Base-by-base conservation (phyloP, 30 jellyfish, hydroid and myxozoan genomes). In the Phacellophora camtschatica region DNA sequence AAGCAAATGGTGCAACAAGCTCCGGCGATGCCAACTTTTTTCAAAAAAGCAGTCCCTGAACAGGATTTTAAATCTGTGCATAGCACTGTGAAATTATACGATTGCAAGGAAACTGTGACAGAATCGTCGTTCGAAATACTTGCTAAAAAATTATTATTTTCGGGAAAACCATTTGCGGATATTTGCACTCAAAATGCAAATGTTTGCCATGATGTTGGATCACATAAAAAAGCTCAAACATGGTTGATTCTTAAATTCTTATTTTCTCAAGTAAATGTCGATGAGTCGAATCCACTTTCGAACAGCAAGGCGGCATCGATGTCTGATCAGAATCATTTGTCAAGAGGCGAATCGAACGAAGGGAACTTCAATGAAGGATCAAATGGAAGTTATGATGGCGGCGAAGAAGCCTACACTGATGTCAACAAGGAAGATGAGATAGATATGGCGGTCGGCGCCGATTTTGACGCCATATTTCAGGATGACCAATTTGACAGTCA, bases 401-500 rank as follows among this genome's bases (percentile, higher is more conserved):
- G 48, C 16, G 84, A 50, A 12, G 95, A 84, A 33, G 86, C 35
- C 27, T 72, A 65, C 55, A 37, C 95, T 9, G 66, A 48, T 33
- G 67, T 84, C 5, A 62, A 59, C 54, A 84, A 72, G 36, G 83
- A 50, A 8, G 84, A 70, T 50, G 88, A 72, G 48, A 55, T 84
- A 20, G 88, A 64, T 71, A 70, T 84, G 18, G 78, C 70, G 22
- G 89, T 77, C 3, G 98, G 96, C 10, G 96, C 98, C 5, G 98
- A 90, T 49, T 46, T 90, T 5, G 98, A 90, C 41, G 95, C 95
- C 29, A 89, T 84, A 19, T 85, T 77, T 62, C 96, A 88, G 58
- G 98, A 90, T 49, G 98, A 92, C 16, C 97, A 85, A 71, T 85
- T 74, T 56, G 95, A 85, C 43, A 82, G 85, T 29, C 93, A 92